Percentiles rank a stretch among this genome's conserved stretches.
These are phyloP conservation scores for Manis pentadactyla DNA, from an alignment of 2,797 vertebrate genomes.

Conservation along the genomic window DNA sequence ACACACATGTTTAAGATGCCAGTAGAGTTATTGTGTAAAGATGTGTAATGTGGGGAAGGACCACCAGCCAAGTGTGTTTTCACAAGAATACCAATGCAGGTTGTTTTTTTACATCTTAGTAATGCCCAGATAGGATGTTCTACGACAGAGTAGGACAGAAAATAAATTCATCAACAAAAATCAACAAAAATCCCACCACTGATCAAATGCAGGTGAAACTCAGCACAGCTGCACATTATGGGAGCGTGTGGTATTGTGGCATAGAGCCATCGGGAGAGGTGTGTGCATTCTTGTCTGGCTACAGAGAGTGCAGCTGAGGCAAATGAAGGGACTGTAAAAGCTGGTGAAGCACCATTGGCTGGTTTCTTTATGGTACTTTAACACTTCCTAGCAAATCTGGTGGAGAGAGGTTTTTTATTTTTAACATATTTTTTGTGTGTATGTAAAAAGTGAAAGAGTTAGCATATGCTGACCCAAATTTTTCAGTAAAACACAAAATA, in stretches of 20 bases:
- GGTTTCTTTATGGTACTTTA: not conserved
- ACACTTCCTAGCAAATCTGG: not conserved
- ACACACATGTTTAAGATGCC: not conserved
- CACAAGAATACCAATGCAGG: not conserved
- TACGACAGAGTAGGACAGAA: not conserved
- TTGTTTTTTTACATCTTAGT: not conserved
- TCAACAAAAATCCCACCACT: not conserved
- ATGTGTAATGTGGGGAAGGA: not conserved
- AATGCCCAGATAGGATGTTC: not conserved
- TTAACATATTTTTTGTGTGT: not conserved
- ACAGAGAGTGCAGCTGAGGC: not conserved
- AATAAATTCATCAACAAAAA: not conserved
- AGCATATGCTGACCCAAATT: not conserved
- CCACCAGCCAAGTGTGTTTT: not conserved
- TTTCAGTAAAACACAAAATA: conserved; percentile 17
- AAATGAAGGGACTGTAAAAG: not conserved
- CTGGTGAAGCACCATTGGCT: not conserved
- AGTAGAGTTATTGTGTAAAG: not conserved
- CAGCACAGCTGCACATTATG: not conserved
- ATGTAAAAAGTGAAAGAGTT: not conserved
- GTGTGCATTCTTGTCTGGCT: not conserved
- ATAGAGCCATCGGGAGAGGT: not conserved
- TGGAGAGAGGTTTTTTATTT: not conserved
- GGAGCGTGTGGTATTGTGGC: not conserved
- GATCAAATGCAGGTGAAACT: not conserved